These are phyloP conservation scores for Pararge aegeria DNA, from an alignment of 1,140 invertebrate genomes.

Conservation along the genomic window DNA sequence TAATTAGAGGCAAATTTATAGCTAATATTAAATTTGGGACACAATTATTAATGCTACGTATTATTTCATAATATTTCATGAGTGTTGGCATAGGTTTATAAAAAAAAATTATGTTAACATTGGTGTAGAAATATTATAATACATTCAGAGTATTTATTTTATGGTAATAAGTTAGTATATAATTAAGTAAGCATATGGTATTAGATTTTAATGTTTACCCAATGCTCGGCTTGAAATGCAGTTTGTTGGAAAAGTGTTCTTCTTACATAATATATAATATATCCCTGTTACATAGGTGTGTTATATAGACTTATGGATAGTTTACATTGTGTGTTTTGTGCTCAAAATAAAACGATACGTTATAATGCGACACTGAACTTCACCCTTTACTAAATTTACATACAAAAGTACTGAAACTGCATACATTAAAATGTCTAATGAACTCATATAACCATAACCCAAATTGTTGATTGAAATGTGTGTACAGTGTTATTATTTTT, in stretches of 20 bases:
- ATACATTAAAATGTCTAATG: conserved; percentile 70
- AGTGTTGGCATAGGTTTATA: too few species aligned
- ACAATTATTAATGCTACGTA: neutral
- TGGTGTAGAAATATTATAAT: too few species aligned
- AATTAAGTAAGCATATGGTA: too few species aligned
- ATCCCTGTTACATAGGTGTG: too few species aligned
- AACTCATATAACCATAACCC: conserved; percentile 20
- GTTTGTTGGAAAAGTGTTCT: too few species aligned
- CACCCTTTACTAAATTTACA: conserved; percentile 70
- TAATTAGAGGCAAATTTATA: neutral
- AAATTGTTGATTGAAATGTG: neutral
- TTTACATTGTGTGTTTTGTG: conserved; percentile 19
- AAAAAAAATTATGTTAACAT: too few species aligned
- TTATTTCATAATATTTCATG: conserved; percentile 12
- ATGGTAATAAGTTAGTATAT: too few species aligned
- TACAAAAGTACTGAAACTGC: conserved; percentile 74
- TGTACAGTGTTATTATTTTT: neutral
- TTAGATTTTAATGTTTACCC: too few species aligned
- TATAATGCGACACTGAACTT: conserved; percentile 71
- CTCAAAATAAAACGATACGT: conserved; percentile 44
- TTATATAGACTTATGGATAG: too few species aligned
- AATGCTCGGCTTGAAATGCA: too few species aligned
- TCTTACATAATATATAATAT: too few species aligned
- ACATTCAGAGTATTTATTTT: too few species aligned
- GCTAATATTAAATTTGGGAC: neutral